These are phyloP conservation scores for Ardeotis arabs DNA, from an alignment of 2,113 vertebrate species.

Conservation along the genomic window DNA sequence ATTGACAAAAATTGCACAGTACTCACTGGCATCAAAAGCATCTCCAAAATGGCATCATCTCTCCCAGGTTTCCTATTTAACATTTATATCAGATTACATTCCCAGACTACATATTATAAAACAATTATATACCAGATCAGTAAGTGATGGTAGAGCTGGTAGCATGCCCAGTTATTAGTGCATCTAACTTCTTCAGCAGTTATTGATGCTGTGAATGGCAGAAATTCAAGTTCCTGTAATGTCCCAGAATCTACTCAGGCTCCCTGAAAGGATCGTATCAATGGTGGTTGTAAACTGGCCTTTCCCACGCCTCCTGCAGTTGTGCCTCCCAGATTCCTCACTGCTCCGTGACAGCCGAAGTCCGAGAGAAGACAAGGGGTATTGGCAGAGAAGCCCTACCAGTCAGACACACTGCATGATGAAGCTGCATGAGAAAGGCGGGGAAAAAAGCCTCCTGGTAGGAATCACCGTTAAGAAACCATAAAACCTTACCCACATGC, in stretches of 20 bases:
- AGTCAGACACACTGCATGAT: neutral
- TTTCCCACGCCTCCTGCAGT: neutral
- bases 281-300: neutral
- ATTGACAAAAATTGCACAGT: neutral
- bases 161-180: neutral
- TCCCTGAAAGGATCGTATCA: neutral
- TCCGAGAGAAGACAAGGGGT: neutral
- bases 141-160: neutral
- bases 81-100: neutral
- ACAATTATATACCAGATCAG: neutral
- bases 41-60: neutral
- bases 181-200: neutral
- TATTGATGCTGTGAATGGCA: neutral
- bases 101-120: neutral
- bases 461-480: neutral
- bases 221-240: neutral
- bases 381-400: neutral
- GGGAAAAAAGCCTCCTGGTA: neutral
- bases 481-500: neutral
- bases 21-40: neutral
- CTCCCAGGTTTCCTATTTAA: neutral
- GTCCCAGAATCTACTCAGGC: neutral
- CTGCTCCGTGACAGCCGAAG: neutral
- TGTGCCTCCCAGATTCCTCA: neutral
- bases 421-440: accelerated